Percentiles rank a stretch among this genome's conserved stretches.
Evolutionary conservation across 1,140 invertebrate genomes (phyloP).

Genomic region (Cyphomyrmex costatus): DNA sequence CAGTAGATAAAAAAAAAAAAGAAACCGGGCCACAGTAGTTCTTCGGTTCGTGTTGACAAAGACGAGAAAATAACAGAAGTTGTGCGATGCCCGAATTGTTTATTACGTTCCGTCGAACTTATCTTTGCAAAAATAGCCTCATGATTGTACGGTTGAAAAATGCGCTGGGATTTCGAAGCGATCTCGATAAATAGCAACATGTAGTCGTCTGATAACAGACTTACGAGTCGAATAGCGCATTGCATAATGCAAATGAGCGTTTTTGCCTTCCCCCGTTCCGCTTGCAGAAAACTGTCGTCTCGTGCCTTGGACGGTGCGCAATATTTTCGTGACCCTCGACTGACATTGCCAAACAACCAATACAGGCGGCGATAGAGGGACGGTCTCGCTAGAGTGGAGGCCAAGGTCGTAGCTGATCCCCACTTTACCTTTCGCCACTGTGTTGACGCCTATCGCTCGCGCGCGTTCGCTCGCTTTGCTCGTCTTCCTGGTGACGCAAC

Average conservation of each 20-base stretch:
- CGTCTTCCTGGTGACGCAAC: constrained; percentile 66
- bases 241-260: constrained; percentile 52
- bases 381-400: constrained; percentile 67
- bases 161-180: background rate
- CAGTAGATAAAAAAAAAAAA: too few relatives aligned
- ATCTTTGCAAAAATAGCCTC: background rate
- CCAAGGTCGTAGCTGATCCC: constrained; percentile 79
- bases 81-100: background rate
- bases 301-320: constrained; percentile 55
- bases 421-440: constrained; percentile 23
- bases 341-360: constrained; percentile 83
- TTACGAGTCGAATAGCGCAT: constrained; percentile 10
- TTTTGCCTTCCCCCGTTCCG: background rate
- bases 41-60: background rate
- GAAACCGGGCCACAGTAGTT: background rate
- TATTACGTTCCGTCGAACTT: background rate
- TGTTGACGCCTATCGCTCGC: constrained; percentile 46
- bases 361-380: constrained; percentile 70
- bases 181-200: background rate
- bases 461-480: constrained; percentile 3
- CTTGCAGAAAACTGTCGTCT: background rate
- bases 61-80: background rate
- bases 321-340: constrained; percentile 79
- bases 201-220: background rate
- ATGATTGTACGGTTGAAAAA: background rate